phyloP scores from a whole-genome alignment of 2,113 vertebrate species.

The Microcebus lehilahytsara region DNA sequence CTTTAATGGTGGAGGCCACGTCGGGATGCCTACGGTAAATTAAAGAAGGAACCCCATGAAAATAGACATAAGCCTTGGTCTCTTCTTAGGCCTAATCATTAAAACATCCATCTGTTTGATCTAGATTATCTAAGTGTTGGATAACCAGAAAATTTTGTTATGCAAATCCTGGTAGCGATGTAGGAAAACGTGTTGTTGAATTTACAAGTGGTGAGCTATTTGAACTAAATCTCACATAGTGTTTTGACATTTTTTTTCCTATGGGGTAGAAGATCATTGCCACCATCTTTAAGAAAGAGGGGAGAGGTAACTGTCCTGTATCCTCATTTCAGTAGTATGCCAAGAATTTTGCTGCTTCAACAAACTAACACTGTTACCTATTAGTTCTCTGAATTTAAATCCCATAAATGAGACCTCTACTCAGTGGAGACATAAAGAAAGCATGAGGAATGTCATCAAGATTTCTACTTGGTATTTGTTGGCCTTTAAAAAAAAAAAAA shows the following conservation, averaged over 20 bases:
- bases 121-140: background rate
- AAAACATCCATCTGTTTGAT: background rate
- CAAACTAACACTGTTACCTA: background rate
- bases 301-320: background rate
- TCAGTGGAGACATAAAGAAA: constrained; percentile 20
- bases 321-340: background rate
- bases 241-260: background rate
- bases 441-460: constrained; percentile 24
- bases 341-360: background rate
- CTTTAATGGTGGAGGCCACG: constrained; percentile 1
- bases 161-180: background rate
- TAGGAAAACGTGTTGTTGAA: background rate
- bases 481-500: constrained; percentile 33
- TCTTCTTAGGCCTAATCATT: background rate
- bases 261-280: background rate
- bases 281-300: background rate
- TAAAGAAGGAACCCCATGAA: constrained; percentile 12
- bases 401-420: constrained; percentile 36
- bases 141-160: background rate
- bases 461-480: constrained; percentile 39
- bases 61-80: background rate
- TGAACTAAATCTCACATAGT: background rate
- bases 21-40: background rate
- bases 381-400: constrained; percentile 25
- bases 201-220: background rate